Base-by-base conservation (phyloP, 2,797 vertebrate species). In the Crocidura indochinensis region DNA sequence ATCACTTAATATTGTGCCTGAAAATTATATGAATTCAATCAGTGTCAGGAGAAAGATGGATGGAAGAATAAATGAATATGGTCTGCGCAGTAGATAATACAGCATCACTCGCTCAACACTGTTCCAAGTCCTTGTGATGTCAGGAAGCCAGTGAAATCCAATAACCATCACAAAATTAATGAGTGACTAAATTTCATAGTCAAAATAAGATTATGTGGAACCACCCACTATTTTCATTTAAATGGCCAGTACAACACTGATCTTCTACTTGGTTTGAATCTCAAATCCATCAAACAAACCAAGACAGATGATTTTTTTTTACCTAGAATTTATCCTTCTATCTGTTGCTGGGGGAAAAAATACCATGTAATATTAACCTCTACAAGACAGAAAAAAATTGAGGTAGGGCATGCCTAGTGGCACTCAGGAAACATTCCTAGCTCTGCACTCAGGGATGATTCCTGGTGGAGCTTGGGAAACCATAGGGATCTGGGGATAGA, bases 71-170 rank as follows among this genome's bases (percentile, higher is more conserved):
- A 15, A 60, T 60, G 56, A 64, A 47, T 20, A 14, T 3, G 17
- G 31, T 31, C 4, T 0, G 0, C 17, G 24, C 60, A 8, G n/a
- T 1, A 2, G n/a, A 29, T 27, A 27, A 56, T 7, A 49, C 15
- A 31, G 76, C 46, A 10, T 24, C 15, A 73, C 69, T 64, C 20
- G 24, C 19, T 76, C 60, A 22, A 10, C 67, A 76, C 29, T 29
- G 17, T 79, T 77, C 53, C 44, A 29, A 71, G 0, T 8, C 15
- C 51, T 53, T 12, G 51, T 53, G 10, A 92, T 83, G 15, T 62
- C 67, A 69, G 11, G 49, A 84, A 84, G n/a, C 44, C 87, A 81
- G 71, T 8, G 22, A 60, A 60, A 60, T 60, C 56, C 19, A 60
- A 60, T 2, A 60, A 22, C 19, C 56, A 60, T 60, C 19, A 60